A percentile compares a stretch with the other conserved stretches of the same genome.
These are phyloP conservation scores for Leptonema lineaticorne DNA, from an alignment of 1,140 invertebrate genomes.

Conservation along the genomic window DNA sequence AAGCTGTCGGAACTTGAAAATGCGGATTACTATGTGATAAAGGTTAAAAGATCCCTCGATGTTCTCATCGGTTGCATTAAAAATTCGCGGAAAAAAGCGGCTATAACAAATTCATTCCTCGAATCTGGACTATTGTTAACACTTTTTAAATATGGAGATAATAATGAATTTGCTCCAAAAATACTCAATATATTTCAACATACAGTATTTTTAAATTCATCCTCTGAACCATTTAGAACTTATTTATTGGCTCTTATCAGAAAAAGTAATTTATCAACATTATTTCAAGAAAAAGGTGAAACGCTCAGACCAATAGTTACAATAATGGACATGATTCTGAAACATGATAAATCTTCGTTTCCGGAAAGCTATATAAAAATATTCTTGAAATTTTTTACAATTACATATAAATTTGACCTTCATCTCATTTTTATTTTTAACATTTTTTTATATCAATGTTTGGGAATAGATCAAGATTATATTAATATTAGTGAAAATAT, in stretches of 20 bases:
- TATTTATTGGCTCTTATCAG: constrained; percentile 25
- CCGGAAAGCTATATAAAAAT: constrained; percentile 12
- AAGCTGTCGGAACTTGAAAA: constrained; percentile 19
- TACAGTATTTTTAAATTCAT: constrained; percentile 27
- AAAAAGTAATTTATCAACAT: constrained; percentile 11
- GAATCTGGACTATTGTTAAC: constrained; percentile 22
- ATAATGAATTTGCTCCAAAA: constrained; percentile 18
- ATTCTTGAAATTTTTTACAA: constrained; percentile 33
- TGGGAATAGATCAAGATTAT: constrained; percentile 30
- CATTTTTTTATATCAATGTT: constrained; percentile 21
- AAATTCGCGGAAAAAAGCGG: constrained; percentile 28
- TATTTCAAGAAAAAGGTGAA: constrained; percentile 37
- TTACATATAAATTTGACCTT: constrained; percentile 29
- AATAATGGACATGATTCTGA: constrained; percentile 33
- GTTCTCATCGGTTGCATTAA: constrained; percentile 27
- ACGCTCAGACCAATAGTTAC: constrained; percentile 27
- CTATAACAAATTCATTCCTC: constrained; percentile 27
- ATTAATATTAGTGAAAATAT: constrained; percentile 18
- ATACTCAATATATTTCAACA: constrained; percentile 29
- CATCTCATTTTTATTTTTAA: constrained; percentile 29
- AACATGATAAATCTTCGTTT: constrained; percentile 1
- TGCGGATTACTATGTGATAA: neutral
- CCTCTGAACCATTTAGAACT: constrained; percentile 18
- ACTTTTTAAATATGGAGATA: constrained; percentile 29
- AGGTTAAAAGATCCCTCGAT: constrained; percentile 17